Evolutionary conservation across 2,888 invertebrate genomes (phyloP).

Genomic region (Callimorpha dominula): DNA sequence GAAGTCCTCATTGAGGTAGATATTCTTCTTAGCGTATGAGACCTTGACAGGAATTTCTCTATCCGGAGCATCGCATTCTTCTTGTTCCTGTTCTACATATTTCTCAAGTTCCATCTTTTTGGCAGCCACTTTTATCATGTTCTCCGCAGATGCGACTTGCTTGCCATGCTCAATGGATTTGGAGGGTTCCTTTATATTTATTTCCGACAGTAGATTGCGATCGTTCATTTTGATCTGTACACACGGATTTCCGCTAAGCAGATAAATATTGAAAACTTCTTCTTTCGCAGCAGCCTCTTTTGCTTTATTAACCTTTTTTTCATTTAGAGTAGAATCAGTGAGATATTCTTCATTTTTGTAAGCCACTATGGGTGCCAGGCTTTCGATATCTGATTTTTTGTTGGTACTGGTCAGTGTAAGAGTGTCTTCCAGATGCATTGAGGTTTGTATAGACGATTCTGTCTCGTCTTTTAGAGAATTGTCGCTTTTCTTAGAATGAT

Average conservation of each 20-base stretch:
- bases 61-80: constrained; percentile 54
- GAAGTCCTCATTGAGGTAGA: constrained; percentile 70
- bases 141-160: constrained; percentile 70
- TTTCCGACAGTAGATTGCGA: constrained; percentile 71
- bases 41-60: constrained; percentile 75
- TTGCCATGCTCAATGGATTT: constrained; percentile 36
- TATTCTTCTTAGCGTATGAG: constrained; percentile 74
- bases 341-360: constrained; percentile 71
- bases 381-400: constrained; percentile 16
- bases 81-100: constrained; percentile 48
- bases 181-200: constrained; percentile 64
- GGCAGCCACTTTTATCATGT: constrained; percentile 65
- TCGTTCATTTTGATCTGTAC: constrained; percentile 69
- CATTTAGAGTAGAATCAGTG: constrained; percentile 65
- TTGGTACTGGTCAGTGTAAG: constrained; percentile 18
- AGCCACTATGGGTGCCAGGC: constrained; percentile 40
- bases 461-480: background rate
- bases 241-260: constrained; percentile 59
- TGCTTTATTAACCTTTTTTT: constrained; percentile 47
- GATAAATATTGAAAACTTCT: constrained; percentile 66
- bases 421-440: background rate
- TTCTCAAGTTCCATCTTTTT: constrained; percentile 67
- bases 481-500: constrained; percentile 11
- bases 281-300: constrained; percentile 46
- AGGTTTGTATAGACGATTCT: constrained; percentile 9